phyloP scores from a whole-genome alignment of 2,888 invertebrate species.

The Neocrepidodera transversa region DNA sequence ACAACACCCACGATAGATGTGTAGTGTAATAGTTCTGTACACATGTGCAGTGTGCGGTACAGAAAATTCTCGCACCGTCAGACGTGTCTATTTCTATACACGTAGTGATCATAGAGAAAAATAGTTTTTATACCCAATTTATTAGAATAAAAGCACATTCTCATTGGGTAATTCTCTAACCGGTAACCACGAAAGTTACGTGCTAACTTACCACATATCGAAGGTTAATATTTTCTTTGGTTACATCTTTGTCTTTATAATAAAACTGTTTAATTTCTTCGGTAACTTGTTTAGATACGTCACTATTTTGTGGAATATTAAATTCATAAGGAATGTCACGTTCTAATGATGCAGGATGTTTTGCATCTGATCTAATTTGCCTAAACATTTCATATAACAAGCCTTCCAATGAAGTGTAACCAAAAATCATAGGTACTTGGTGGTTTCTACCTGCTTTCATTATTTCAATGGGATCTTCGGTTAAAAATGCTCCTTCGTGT shows the following conservation, averaged over 20 bases:
- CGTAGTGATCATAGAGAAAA: too few species aligned
- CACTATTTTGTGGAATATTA: conserved; percentile 41
- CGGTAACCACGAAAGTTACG: too few species aligned
- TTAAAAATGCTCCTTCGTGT: conserved; percentile 48
- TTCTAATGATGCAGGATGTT: conserved; percentile 40
- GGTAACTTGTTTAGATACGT: conserved; percentile 52
- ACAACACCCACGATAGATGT: too few species aligned
- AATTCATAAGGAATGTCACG: conserved; percentile 45
- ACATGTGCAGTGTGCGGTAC: too few species aligned
- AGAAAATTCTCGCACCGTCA: too few species aligned
- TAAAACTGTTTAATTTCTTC: conserved; percentile 58
- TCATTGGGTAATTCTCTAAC: too few species aligned
- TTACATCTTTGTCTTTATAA: conserved; percentile 58
- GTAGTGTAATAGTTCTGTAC: too few species aligned
- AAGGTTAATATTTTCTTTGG: conserved; percentile 54
- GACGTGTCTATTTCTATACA: too few species aligned
- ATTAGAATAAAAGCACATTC: too few species aligned
- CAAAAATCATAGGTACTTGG: conserved; percentile 56
- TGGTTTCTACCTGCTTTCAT: conserved; percentile 50
- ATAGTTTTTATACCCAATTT: too few species aligned
- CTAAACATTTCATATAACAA: conserved; percentile 8
- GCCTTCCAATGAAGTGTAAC: conserved; percentile 46
- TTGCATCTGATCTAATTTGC: conserved; percentile 21
- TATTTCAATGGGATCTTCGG: conserved; percentile 50
- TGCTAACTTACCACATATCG: conserved; percentile 48